Percentiles rank a stretch among this genome's conserved stretches.
phyloP scores from a whole-genome alignment of 1,140 invertebrate species.

The Atta texana region DNA sequence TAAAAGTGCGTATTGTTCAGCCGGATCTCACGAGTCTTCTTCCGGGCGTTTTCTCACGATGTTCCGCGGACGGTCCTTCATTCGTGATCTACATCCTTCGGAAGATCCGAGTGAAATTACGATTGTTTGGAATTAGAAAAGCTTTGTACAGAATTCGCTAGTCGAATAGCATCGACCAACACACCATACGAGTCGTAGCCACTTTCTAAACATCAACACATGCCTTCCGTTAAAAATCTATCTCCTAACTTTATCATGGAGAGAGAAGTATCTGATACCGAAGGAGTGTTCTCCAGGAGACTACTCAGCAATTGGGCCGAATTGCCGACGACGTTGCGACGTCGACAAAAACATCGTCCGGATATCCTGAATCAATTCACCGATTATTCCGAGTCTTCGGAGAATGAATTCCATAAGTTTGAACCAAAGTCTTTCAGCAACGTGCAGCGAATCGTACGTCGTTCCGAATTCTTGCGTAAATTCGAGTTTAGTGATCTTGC shows the following conservation, averaged over 20 bases:
- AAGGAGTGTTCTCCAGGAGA: conserved; percentile 82
- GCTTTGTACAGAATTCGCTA: background rate
- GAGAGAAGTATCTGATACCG: conserved; percentile 83
- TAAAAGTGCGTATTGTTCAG: conserved; percentile 83
- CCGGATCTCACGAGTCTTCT: conserved; percentile 79
- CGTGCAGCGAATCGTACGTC: conserved; percentile 78
- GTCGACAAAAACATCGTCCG: conserved; percentile 83
- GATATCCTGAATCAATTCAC: conserved; percentile 85
- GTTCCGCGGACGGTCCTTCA: conserved; percentile 70
- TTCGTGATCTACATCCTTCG: conserved; percentile 72
- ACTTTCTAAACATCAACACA: background rate
- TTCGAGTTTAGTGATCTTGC: conserved; percentile 72
- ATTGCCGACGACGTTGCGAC: conserved; percentile 83
- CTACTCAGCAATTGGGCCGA: conserved; percentile 84
- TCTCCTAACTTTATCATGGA: conserved; percentile 75
- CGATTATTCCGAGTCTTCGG: conserved; percentile 81
- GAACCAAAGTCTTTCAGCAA: conserved; percentile 69
- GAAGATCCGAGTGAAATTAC: conserved; percentile 65
- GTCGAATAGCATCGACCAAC: background rate
- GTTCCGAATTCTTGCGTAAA: conserved; percentile 82
- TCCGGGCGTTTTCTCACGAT: conserved; percentile 79
- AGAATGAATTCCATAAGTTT: conserved; percentile 77
- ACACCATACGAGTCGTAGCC: background rate
- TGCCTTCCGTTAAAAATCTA: conserved; percentile 5
- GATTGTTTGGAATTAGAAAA: conserved; percentile 45